These are phyloP conservation scores for Heliornis fulica DNA, from an alignment of 2,113 vertebrate genomes.

Conservation along the genomic window DNA sequence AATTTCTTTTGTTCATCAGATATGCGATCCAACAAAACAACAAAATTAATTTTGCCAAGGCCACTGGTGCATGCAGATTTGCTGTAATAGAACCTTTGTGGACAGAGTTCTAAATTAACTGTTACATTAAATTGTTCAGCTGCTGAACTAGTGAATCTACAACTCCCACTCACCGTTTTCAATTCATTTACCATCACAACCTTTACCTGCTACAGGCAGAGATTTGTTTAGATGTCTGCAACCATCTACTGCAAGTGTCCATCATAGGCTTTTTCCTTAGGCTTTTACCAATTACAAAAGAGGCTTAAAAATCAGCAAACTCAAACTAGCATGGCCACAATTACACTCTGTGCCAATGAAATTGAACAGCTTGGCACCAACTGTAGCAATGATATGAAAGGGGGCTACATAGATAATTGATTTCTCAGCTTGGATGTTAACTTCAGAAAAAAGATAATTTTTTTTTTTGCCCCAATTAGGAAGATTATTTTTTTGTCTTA, in stretches of 20 bases:
- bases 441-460: neutral
- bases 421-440: neutral
- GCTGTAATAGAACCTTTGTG: neutral
- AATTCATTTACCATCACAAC: neutral
- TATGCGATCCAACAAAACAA: neutral
- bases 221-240: neutral
- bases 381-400: neutral
- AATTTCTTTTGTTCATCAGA: neutral
- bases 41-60: neutral
- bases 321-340: neutral
- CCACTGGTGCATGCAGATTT: neutral
- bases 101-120: neutral
- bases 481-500: neutral
- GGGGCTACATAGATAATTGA: neutral
- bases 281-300: neutral
- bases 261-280: neutral
- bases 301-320: neutral
- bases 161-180: neutral
- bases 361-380: neutral
- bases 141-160: neutral
- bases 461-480: neutral
- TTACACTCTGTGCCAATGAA: neutral
- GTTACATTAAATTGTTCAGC: neutral
- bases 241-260: neutral
- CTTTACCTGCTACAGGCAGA: neutral